Evolutionary conservation across 1,140 invertebrate genomes (phyloP), one percentile per base, ranked within the genome.

Genomic region (Odontomachus brunneus): DNA sequence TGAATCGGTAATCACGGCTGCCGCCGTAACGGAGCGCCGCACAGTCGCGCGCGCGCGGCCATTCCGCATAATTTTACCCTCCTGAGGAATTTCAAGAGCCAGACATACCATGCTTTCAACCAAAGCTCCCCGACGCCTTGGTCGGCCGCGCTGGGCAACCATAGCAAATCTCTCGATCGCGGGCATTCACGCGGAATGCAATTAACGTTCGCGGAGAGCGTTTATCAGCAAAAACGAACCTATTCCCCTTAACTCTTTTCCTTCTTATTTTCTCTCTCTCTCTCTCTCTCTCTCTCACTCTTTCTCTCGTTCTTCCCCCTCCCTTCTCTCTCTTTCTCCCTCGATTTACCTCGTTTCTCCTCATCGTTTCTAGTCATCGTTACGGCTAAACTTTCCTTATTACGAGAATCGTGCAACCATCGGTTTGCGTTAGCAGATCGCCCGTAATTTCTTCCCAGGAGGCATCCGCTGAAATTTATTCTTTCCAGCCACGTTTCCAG

Each of bases 301-400:
- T n/a, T 24, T 15, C 29, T 24, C 33, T n/a, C 14, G 24, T 19
- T 66, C 65, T 24, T 5, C 22, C 24, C 49, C 26, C 55, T 17
- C 55, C 24, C 29, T 38, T 12, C 38, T 38, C 49, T 14, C 12
- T 4, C 49, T 26, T 49, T 38, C 48, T 24, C 17, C 60, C 53
- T 59, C 49, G 74, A 38, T 63, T 55, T 49, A 26, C 66, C 51
- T 67, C 75, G 22, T 71, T 57, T 76, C 74, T 69, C 55, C 67
- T 44, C 38, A 44, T 53, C 15, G 66, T 55, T 53, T 26, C 59
- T 49, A 73, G 73, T 82, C 62, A 60, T 66, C 85, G 66, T 87
- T 89, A 83, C 84, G 89, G 84, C 88, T 88, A 89, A 92, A 92
- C 91, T 93, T 92, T 93, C 90, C 91, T 93, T 92, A 91, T 93